A percentile compares a stretch with the other conserved stretches of the same genome.
Evolutionary conservation across 1,140 invertebrate genomes (phyloP).

Genomic region (Odontomachus brunneus): DNA sequence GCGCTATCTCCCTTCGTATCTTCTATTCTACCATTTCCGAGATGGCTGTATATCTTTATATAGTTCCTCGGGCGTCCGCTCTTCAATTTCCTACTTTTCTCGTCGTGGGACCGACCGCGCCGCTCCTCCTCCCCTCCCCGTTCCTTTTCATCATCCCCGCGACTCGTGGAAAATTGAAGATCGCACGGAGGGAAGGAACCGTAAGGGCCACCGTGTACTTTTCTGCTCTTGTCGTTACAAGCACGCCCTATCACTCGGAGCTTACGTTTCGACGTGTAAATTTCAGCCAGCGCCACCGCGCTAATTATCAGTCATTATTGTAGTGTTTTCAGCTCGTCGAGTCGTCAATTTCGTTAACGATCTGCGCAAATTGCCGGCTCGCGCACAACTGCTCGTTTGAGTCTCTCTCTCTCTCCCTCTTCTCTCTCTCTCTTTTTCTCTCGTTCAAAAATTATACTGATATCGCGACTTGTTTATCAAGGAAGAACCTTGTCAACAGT

Average conservation of each 20-base stretch:
- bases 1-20: constrained; percentile 5
- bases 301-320: background rate
- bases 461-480: background rate
- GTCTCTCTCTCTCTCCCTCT: too few relatives aligned
- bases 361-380: background rate
- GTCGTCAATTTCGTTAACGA: background rate
- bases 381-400: background rate
- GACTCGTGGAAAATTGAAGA: constrained; percentile 22
- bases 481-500: background rate
- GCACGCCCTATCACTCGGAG: too few relatives aligned
- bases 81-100: constrained; percentile 36
- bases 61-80: constrained; percentile 7
- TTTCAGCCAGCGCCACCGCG: background rate
- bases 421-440: too few relatives aligned
- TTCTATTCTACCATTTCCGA: background rate
- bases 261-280: background rate
- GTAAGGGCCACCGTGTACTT: background rate
- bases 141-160: background rate
- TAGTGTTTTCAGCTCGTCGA: background rate
- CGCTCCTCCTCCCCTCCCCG: too few relatives aligned
- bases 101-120: too few relatives aligned
- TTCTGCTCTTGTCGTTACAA: background rate
- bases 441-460: background rate
- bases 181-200: background rate
- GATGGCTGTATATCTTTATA: constrained; percentile 15